Conservation (phyloP, 2,797 vertebrate genomes). For the Phrynocephalus vlangalii region DNA sequence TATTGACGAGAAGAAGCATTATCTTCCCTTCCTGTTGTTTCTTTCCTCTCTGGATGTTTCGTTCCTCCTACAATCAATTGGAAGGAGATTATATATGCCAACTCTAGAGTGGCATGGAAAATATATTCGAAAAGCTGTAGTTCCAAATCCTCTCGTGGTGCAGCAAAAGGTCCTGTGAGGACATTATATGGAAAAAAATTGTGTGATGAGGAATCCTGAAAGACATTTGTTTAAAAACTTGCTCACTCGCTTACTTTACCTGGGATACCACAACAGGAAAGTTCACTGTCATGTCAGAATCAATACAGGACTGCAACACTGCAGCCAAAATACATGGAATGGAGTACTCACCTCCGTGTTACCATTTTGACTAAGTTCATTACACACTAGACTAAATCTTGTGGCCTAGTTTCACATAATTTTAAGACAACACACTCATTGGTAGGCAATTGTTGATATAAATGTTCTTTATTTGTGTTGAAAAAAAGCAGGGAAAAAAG, state of each 20-base stretch:
- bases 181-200: not conserved
- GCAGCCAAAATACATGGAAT: not conserved
- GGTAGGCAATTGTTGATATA: not conserved
- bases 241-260: not conserved
- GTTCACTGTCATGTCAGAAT: not conserved
- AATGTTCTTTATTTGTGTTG: constrained; percentile 59
- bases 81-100: not conserved
- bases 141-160: not conserved
- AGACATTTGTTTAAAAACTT: not conserved
- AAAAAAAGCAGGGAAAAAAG: constrained; percentile 56
- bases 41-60: too few relatives aligned
- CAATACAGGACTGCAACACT: too few relatives aligned
- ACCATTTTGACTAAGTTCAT: not conserved
- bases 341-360: not conserved
- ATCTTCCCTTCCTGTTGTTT: not conserved
- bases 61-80: not conserved
- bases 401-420: not conserved
- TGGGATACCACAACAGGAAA: too few relatives aligned
- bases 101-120: not conserved
- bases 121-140: not conserved
- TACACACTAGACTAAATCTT: not conserved
- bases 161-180: too few relatives aligned
- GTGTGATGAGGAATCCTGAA: not conserved
- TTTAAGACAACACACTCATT: not conserved
- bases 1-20: not conserved